These are phyloP conservation scores for Corythornis madagascariensis DNA, from an alignment of 2,113 vertebrate species.

Conservation along the genomic window DNA sequence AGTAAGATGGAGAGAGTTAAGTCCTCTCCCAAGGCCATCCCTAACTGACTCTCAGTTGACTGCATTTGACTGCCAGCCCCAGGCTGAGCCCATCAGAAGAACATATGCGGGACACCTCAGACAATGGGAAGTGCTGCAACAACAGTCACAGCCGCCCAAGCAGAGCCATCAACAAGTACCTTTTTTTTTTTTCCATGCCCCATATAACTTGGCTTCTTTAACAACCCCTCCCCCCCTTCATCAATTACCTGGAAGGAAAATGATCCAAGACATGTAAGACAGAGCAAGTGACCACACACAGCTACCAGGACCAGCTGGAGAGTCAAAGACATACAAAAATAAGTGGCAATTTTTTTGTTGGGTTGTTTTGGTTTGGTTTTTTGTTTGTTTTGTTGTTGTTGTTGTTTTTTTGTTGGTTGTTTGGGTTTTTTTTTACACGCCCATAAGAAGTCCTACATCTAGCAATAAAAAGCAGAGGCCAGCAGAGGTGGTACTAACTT, in stretches of 20 bases:
- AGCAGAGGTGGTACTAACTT: neutral
- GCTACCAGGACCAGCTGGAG: neutral
- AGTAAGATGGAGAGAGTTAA: constrained; percentile 31
- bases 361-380: no score
- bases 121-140: neutral
- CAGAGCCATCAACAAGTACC: neutral
- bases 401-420: no score
- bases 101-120: neutral
- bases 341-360: neutral
- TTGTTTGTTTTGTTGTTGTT: no score
- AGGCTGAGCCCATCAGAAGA: neutral
- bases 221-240: neutral
- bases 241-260: neutral
- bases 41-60: neutral
- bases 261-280: fast-evolving
- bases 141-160: neutral
- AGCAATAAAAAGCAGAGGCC: neutral
- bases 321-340: neutral
- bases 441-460: neutral
- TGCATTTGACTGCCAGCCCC: neutral
- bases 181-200: neutral
- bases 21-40: constrained; percentile 23
- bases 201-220: neutral
- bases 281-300: neutral
- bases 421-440: neutral